Percentiles rank a stretch among this genome's conserved stretches.
Evolutionary conservation across 2,888 invertebrate genomes (phyloP).

Genomic region (Lymantria monacha): DNA sequence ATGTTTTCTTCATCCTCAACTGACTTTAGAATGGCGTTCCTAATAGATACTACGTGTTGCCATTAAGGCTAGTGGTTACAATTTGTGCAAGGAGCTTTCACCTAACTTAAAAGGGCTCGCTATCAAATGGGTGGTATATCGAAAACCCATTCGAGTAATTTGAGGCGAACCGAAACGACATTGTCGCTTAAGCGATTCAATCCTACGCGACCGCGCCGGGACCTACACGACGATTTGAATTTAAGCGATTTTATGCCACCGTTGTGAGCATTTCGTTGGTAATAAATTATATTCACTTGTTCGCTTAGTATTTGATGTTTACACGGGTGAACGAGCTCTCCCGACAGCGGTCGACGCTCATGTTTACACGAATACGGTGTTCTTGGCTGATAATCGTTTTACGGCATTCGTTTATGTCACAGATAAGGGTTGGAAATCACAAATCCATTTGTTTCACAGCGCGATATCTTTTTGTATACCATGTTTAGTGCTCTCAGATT

Average conservation of each 20-base stretch:
- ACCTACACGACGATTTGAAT: constrained; percentile 65
- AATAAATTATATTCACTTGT: constrained; percentile 33
- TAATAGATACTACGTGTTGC: constrained; percentile 41
- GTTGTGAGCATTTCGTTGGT: constrained; percentile 27
- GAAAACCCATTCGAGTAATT: constrained; percentile 74
- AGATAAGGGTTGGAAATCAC: constrained; percentile 31
- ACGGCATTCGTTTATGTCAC: constrained; percentile 33
- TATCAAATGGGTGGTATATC: constrained; percentile 65
- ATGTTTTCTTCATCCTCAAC: constrained; percentile 33
- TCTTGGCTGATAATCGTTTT: constrained; percentile 38
- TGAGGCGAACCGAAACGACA: constrained; percentile 70
- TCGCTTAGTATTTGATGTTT: constrained; percentile 28
- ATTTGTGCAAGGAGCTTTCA: constrained; percentile 47
- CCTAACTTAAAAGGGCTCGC: constrained; percentile 57
- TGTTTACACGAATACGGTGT: constrained; percentile 28
- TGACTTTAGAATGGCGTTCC: constrained; percentile 26
- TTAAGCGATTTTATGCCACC: constrained; percentile 57
- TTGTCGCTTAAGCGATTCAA: constrained; percentile 74
- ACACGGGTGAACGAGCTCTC: constrained; percentile 11
- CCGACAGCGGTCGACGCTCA: constrained; percentile 4
- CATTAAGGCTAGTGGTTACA: constrained; percentile 50
- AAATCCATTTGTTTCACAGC: constrained; percentile 21
- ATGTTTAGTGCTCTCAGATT: constrained; percentile 30
- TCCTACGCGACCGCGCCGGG: constrained; percentile 58
- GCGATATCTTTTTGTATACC: constrained; percentile 24